phyloP scores from a whole-genome alignment of 2,797 vertebrate species.

The Ptychadena robeensis region DNA sequence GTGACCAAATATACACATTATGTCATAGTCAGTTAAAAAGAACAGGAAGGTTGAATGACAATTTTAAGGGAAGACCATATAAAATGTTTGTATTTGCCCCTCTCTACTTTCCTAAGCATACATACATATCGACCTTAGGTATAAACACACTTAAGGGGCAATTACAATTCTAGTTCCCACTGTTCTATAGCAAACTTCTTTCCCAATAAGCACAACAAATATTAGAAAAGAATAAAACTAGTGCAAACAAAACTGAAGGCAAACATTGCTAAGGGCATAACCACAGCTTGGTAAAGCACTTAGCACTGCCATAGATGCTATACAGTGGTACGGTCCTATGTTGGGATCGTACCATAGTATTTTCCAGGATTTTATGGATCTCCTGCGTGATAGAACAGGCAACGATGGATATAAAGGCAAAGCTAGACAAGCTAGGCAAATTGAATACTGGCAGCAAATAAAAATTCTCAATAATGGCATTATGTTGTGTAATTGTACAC shows the following conservation, averaged over 20 bases:
- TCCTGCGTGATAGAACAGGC: background rate
- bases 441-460: background rate
- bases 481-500: constrained; percentile 62
- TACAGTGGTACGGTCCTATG: background rate
- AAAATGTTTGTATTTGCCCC: constrained; percentile 5
- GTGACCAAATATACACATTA: background rate
- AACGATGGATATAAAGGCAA: background rate
- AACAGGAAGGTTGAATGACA: background rate
- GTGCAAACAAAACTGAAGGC: constrained; percentile 2
- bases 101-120: background rate
- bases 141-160: background rate
- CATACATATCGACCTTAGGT: background rate
- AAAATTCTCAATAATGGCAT: constrained; percentile 7
- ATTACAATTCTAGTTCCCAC: background rate
- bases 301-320: background rate
- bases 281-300: background rate
- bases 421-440: background rate
- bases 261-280: background rate
- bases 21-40: background rate
- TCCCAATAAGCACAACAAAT: background rate
- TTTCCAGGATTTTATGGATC: background rate
- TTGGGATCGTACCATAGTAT: background rate
- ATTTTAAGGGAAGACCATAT: background rate
- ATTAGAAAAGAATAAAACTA: background rate
- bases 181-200: background rate